Percentiles rank a stretch among this genome's conserved stretches.
These are phyloP conservation scores for Lagocephalus sceleratus DNA, from an alignment of 2,797 vertebrate species.

Conservation along the genomic window DNA sequence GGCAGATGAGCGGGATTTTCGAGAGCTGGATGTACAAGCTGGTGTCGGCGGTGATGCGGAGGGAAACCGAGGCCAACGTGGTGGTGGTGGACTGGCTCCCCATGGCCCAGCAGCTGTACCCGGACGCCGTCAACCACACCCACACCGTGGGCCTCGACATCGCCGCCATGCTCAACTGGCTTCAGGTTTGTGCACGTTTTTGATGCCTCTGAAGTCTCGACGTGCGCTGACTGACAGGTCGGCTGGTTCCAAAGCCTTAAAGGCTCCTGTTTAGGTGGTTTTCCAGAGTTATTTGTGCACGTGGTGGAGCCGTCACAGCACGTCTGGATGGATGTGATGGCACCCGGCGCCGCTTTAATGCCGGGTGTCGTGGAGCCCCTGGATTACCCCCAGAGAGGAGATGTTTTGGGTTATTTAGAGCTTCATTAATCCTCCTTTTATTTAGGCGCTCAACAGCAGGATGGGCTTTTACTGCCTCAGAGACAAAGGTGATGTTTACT, in stretches of 20 bases:
- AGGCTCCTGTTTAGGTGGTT: neutral
- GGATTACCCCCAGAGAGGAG: neutral
- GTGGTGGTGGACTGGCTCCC: slow-evolving; percentile 90
- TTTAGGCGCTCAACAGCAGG: neutral
- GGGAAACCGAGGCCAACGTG: slow-evolving; percentile 85
- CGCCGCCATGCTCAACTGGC: slow-evolving; percentile 85
- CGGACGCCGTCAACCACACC: slow-evolving; percentile 86
- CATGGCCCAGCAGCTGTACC: slow-evolving; percentile 89
- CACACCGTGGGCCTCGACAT: slow-evolving; percentile 78
- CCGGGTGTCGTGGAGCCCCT: neutral
- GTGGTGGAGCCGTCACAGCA: slow-evolving; percentile 2
- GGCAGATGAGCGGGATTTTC: slow-evolving; percentile 88
- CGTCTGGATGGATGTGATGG: neutral
- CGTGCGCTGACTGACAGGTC: neutral
- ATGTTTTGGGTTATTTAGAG: too few species aligned
- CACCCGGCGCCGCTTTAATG: neutral
- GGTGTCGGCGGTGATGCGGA: slow-evolving; percentile 80
- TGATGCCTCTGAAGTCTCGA: too few species aligned
- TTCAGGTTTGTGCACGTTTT: slow-evolving; percentile 82
- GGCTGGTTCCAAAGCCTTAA: slow-evolving; percentile 9
- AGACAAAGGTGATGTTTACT: slow-evolving; percentile 13
- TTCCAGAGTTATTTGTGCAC: neutral
- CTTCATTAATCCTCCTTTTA: neutral
- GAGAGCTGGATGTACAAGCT: slow-evolving; percentile 87
- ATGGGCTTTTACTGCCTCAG: slow-evolving; percentile 13